A percentile compares a stretch with the other conserved stretches of the same genome.
Evolutionary conservation across 2,888 invertebrate species (phyloP).

Genomic region (Archaeoteleia sp.): DNA sequence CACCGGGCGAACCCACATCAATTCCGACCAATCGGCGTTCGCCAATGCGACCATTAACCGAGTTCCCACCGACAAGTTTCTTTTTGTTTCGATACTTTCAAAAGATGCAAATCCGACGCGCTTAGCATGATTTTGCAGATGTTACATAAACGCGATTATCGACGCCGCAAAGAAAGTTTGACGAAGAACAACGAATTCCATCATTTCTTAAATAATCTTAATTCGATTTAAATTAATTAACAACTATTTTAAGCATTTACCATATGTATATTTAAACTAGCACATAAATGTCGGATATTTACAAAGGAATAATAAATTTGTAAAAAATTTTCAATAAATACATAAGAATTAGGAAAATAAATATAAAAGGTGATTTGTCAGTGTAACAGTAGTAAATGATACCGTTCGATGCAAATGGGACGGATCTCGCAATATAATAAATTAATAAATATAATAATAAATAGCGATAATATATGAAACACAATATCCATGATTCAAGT

Average conservation of each 20-base stretch:
- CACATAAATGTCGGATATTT: too few relatives aligned
- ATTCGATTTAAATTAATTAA: too few relatives aligned
- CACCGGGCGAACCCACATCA: conserved; percentile 50
- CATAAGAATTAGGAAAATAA: conserved; percentile 20
- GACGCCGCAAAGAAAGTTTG: conserved; percentile 1
- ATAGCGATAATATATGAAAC: too few relatives aligned
- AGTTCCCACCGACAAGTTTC: conserved; percentile 43
- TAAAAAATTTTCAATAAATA: conserved; percentile 30
- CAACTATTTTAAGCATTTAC: not conserved
- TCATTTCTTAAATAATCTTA: too few relatives aligned
- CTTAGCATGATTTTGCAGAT: conserved; percentile 44
- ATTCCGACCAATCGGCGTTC: conserved; percentile 45
- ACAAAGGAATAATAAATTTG: too few relatives aligned
- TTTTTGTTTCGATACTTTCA: conserved; percentile 47
- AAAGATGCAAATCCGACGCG: conserved; percentile 44
- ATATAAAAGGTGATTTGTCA: not conserved
- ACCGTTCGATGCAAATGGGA: too few relatives aligned
- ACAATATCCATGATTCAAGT: conserved; percentile 21
- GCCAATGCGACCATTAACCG: conserved; percentile 32
- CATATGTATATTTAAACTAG: not conserved
- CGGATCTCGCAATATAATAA: too few relatives aligned
- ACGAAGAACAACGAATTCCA: conserved; percentile 8
- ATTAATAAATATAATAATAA: conserved; percentile 53
- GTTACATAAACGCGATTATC: conserved; percentile 20
- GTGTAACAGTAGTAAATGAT: not conserved